These are phyloP conservation scores for Laspeyria flexula DNA, from an alignment of 2,888 invertebrate genomes.

Conservation along the genomic window DNA sequence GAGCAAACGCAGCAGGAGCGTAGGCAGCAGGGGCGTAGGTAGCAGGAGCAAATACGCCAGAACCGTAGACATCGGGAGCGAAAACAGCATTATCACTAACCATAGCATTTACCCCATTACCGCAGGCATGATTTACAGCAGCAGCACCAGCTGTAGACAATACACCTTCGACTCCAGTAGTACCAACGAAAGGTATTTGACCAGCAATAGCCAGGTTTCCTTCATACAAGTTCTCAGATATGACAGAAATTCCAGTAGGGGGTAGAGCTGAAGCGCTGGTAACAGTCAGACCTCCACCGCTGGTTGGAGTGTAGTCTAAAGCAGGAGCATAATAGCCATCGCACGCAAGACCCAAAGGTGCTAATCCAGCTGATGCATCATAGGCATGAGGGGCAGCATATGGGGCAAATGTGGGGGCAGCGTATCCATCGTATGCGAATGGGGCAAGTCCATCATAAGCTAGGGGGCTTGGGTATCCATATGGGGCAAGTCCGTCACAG, in stretches of 20 bases:
- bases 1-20: neutral
- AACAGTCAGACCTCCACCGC: conserved; percentile 48
- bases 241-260: conserved; percentile 52
- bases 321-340: neutral
- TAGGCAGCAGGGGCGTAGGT: neutral
- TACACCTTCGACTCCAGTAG: conserved; percentile 52
- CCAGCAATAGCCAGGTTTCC: conserved; percentile 54
- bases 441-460: too few species aligned
- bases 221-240: conserved; percentile 56
- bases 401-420: too few species aligned
- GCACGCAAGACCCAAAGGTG: too few species aligned
- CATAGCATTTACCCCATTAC: conserved; percentile 51
- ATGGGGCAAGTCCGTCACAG: too few species aligned
- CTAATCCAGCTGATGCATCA: too few species aligned
- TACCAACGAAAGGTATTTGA: conserved; percentile 54
- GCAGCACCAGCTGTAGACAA: conserved; percentile 53
- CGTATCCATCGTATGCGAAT: too few species aligned
- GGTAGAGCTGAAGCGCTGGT: conserved; percentile 48
- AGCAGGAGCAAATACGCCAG: neutral
- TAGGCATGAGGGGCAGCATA: too few species aligned
- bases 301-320: conserved; percentile 13
- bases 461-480: too few species aligned
- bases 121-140: conserved; percentile 52
- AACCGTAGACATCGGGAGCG: neutral
- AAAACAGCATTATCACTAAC: conserved; percentile 29